Evolutionary conservation across 2,797 vertebrate species (phyloP).

Genomic region (Pipistrellus kuhlii): DNA sequence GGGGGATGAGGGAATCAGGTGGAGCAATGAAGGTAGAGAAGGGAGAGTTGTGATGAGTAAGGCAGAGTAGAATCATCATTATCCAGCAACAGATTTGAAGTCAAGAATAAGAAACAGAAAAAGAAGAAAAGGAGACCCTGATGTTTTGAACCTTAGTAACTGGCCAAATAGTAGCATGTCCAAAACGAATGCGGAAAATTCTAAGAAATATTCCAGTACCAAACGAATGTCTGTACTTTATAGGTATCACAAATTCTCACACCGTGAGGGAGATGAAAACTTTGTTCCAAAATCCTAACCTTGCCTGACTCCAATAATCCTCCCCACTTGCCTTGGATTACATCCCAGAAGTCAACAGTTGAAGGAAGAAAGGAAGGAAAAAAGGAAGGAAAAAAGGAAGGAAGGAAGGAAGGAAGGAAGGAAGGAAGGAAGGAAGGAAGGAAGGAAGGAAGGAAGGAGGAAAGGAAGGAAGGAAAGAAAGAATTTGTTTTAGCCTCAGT

Average conservation of each 20-base stretch:
- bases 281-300: background rate
- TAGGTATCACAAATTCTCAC: background rate
- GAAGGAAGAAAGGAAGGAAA: background rate
- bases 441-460: too few species aligned
- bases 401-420: too few species aligned
- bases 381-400: too few species aligned
- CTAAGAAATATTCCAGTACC: background rate
- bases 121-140: background rate
- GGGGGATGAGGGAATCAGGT: background rate
- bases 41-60: background rate
- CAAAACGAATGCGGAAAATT: background rate
- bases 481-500: background rate
- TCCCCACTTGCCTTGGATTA: background rate
- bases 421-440: too few species aligned
- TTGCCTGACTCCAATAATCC: background rate
- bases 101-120: background rate
- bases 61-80: background rate
- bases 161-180: background rate
- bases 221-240: background rate
- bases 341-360: background rate
- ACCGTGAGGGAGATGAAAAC: background rate
- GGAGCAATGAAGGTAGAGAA: background rate
- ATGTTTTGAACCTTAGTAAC: background rate
- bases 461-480: too few species aligned
- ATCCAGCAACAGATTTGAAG: background rate